These are phyloP conservation scores for Jaculus jaculus DNA, from an alignment of 2,113 vertebrate species.

Conservation along the genomic window DNA sequence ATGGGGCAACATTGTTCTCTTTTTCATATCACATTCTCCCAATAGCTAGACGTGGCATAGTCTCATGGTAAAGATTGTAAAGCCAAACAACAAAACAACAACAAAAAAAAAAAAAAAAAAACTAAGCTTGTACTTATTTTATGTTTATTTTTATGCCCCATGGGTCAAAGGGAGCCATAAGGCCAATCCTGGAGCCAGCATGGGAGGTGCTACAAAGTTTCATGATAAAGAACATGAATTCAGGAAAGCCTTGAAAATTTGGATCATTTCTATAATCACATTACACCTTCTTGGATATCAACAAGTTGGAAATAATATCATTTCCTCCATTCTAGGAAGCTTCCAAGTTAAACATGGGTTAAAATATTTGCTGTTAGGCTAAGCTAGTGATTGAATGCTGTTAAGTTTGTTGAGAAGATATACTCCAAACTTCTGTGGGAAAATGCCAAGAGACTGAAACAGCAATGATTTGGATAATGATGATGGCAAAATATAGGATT, in stretches of 20 bases:
- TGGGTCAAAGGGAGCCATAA: not conserved
- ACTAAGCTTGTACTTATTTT: not conserved
- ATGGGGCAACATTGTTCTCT: not conserved
- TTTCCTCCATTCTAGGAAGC: not conserved
- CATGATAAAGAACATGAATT: not conserved
- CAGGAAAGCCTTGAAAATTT: not conserved
- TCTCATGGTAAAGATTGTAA: not conserved
- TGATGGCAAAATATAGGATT: not conserved
- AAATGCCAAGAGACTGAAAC: not conserved
- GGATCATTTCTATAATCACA: not conserved
- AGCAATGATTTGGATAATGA: not conserved
- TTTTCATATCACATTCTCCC: not conserved
- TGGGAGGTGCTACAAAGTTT: not conserved
- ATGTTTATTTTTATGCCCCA: not conserved
- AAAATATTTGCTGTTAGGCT: not conserved
- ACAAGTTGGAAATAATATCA: not conserved
- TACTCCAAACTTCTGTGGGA: not conserved
- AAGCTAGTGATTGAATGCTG: not conserved
- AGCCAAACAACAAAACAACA: not conserved
- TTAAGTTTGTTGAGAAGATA: not conserved
- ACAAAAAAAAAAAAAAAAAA: not conserved
- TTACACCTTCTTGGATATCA: not conserved
- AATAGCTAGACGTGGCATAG: not conserved
- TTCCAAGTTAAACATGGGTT: constrained; percentile 5
- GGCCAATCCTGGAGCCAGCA: not conserved